Evolutionary conservation across 2,113 vertebrate species (phyloP).

Genomic region (Irena cyanogastra): DNA sequence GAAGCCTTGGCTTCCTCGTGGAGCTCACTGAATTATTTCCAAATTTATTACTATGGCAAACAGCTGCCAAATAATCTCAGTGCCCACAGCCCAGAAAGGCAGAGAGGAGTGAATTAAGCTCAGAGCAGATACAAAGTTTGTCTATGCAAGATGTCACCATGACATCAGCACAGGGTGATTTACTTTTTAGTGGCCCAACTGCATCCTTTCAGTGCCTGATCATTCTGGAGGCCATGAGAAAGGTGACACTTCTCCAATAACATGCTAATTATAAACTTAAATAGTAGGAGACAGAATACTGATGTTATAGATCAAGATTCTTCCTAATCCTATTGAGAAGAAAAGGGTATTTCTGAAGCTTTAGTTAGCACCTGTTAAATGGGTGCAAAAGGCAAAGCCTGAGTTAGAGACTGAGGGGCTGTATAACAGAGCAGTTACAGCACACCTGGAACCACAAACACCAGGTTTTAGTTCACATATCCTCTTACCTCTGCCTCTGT

Average conservation of each 20-base stretch:
- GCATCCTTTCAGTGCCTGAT: not conserved
- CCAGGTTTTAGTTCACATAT: not conserved
- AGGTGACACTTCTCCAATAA: not conserved
- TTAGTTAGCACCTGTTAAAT: not conserved
- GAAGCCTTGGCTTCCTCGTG: slow-evolving; percentile 21
- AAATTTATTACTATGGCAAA: not conserved
- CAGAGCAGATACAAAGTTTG: not conserved
- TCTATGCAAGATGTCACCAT: not conserved
- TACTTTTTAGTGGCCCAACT: not conserved
- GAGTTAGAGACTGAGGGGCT: not conserved
- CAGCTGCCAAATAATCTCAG: not conserved
- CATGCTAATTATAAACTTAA: not conserved
- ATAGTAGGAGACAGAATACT: not conserved
- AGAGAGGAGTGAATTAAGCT: not conserved
- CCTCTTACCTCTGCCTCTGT: not conserved
- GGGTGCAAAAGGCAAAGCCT: not conserved
- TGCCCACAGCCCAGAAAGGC: not conserved
- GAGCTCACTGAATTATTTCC: slow-evolving; percentile 36
- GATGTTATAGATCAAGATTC: not conserved
- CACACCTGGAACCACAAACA: not conserved
- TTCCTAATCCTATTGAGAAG: not conserved
- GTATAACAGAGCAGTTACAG: not conserved
- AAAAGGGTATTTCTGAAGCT: not conserved
- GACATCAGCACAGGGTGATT: not conserved
- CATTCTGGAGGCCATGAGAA: not conserved